These are phyloP conservation scores for Uropetala carovei DNA, from an alignment of 2,888 invertebrate genomes.

Conservation along the genomic window DNA sequence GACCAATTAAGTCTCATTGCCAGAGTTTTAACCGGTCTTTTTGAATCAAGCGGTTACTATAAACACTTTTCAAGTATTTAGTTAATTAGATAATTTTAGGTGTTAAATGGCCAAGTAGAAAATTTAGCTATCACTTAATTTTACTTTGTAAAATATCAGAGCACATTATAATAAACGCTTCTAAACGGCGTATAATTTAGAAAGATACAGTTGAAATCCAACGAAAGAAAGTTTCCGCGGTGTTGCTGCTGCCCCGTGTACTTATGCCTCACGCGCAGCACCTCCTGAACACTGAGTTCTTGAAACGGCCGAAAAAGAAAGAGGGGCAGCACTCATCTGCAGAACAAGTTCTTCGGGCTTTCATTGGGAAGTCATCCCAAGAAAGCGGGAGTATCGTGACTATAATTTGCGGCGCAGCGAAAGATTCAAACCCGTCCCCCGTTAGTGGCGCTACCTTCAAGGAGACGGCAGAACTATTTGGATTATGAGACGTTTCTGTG, in stretches of 20 bases:
- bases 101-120: no score
- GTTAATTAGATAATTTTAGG: no score
- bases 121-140: no score
- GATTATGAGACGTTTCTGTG: not conserved
- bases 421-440: not conserved
- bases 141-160: no score
- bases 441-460: not conserved
- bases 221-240: not conserved
- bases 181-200: no score
- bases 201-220: not conserved
- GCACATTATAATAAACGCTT: no score
- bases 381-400: constrained; percentile 10
- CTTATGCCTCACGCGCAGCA: constrained; percentile 5
- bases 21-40: no score
- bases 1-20: no score
- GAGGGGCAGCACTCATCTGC: constrained; percentile 46
- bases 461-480: not conserved
- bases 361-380: not conserved
- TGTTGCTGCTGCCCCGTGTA: not conserved
- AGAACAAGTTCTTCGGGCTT: not conserved
- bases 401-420: not conserved
- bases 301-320: not conserved
- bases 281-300: not conserved
- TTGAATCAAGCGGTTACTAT: no score
- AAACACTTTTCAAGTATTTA: no score